Conservation (phyloP, 2,888 invertebrate genomes). For the Xylocampa areola region DNA sequence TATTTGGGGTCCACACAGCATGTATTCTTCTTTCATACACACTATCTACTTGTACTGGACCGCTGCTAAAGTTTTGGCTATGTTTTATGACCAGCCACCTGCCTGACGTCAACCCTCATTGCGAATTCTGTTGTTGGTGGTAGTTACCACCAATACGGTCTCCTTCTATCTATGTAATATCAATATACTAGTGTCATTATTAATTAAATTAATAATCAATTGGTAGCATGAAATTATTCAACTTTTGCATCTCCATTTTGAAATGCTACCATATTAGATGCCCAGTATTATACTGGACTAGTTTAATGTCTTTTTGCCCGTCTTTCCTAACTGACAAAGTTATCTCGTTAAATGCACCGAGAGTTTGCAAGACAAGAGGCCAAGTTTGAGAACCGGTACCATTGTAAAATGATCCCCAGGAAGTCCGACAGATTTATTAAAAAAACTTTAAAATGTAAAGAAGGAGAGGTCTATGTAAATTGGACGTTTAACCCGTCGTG, state of each 20-base stretch:
- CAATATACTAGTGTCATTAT: background rate
- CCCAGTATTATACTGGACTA: conserved; percentile 40
- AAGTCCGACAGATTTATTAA: conserved; percentile 28
- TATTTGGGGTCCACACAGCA: too few relatives aligned
- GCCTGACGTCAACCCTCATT: too few relatives aligned
- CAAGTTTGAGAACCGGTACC: conserved; percentile 67
- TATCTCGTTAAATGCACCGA: conserved; percentile 85
- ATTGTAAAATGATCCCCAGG: conserved; percentile 57
- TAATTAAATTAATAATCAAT: conserved; percentile 18
- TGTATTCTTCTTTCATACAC: too few relatives aligned
- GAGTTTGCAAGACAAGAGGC: conserved; percentile 75
- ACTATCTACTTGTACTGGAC: too few relatives aligned
- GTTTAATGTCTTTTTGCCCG: conserved; percentile 68
- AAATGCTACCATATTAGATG: conserved; percentile 36
- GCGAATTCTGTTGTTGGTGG: too few relatives aligned
- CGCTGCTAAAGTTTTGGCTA: too few relatives aligned
- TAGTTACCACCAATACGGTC: too few relatives aligned
- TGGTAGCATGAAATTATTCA: conserved; percentile 7
- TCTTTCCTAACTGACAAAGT: conserved; percentile 75
- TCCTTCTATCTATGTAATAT: too few relatives aligned
- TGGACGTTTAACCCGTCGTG: conserved; percentile 58
- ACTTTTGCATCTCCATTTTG: conserved; percentile 39
- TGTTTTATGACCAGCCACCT: too few relatives aligned
- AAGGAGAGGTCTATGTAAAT: conserved; percentile 47
- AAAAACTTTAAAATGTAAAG: conserved; percentile 28